Conservation (phyloP, 2,797 vertebrate species). For the Gymnopithys bicolor region DNA sequence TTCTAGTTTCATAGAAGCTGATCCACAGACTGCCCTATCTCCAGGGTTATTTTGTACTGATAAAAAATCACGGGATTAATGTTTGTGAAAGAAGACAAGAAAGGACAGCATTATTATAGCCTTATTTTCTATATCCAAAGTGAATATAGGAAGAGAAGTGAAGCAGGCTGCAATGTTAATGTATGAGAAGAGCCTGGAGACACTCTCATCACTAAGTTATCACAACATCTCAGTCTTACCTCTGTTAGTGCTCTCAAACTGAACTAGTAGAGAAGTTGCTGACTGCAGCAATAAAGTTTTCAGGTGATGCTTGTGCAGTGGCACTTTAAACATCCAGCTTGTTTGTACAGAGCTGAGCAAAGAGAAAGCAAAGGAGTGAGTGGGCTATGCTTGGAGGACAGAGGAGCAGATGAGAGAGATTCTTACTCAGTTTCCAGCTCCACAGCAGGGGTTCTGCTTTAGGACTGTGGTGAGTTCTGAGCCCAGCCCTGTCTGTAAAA, state of each 20-base stretch:
- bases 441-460: background rate
- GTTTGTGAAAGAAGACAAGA: constrained; percentile 69
- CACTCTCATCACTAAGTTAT: background rate
- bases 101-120: constrained; percentile 59
- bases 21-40: constrained; percentile 59
- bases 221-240: constrained; percentile 1
- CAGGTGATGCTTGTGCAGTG: background rate
- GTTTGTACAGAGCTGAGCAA: background rate
- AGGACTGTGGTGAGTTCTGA: background rate
- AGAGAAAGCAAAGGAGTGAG: background rate
- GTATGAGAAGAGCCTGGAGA: constrained; percentile 30
- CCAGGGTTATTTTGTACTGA: constrained; percentile 58
- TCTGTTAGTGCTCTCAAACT: background rate
- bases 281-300: constrained; percentile 36
- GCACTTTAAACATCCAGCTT: background rate
- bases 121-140: constrained; percentile 54
- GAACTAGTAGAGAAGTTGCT: constrained; percentile 14
- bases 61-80: constrained; percentile 70
- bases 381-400: background rate
- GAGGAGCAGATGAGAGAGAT: background rate
- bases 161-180: constrained; percentile 41
- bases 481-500: background rate
- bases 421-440: background rate
- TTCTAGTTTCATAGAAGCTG: constrained; percentile 70
- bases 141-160: constrained; percentile 33